Percentiles rank a stretch among this genome's conserved stretches.
These are phyloP conservation scores for Nemopilema nomurai DNA, from an alignment of 30 jellyfish, hydroid and myxozoan species.

Conservation along the genomic window DNA sequence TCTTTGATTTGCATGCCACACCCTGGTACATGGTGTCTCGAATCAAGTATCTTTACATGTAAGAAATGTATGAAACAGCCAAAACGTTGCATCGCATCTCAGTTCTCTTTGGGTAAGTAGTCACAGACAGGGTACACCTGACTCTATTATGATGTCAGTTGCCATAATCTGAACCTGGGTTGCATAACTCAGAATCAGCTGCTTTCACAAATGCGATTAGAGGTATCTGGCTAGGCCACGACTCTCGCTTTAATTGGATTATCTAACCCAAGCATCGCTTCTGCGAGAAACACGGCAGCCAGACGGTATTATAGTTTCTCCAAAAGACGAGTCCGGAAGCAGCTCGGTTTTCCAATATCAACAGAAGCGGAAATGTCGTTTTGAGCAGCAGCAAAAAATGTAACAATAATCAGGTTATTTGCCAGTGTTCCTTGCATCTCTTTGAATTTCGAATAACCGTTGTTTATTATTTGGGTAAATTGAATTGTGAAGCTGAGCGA, in stretches of 20 bases:
- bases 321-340: neutral
- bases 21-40: too few species aligned
- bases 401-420: neutral
- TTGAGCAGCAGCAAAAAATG: neutral
- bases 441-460: neutral
- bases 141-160: too few species aligned
- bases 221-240: neutral
- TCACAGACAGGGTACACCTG: too few species aligned
- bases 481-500: neutral
- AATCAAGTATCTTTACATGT: too few species aligned
- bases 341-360: neutral
- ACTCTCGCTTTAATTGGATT: neutral
- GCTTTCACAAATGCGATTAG: neutral
- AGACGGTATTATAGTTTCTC: neutral
- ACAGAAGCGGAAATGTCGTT: neutral
- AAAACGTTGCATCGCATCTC: too few species aligned
- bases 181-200: neutral
- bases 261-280: neutral
- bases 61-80: too few species aligned
- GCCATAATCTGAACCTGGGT: neutral
- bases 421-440: neutral
- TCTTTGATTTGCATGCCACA: too few species aligned
- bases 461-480: neutral
- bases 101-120: too few species aligned
- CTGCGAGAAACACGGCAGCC: neutral